Conservation (phyloP, 2,888 invertebrate genomes). For the Pristionchus fissidentatus region DNA sequence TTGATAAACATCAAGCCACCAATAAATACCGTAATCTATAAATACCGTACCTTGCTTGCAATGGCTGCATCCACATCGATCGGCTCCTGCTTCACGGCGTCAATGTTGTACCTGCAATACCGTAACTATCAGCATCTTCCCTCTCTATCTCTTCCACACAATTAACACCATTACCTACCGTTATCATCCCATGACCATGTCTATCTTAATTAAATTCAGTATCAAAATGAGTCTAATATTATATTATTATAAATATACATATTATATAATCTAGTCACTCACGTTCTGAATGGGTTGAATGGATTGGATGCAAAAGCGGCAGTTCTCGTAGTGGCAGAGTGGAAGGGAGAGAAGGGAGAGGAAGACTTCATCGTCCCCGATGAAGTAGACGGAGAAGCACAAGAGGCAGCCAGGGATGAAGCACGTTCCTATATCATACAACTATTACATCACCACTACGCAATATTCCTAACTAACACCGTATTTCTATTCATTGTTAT, state of each 20-base stretch:
- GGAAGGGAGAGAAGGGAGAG: slow-evolving; percentile 8
- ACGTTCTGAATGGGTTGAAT: slow-evolving; percentile 40
- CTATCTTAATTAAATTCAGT: too few relatives aligned
- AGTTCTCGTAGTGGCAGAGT: background rate
- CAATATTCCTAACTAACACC: background rate
- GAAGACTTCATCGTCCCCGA: background rate
- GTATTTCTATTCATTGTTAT: too few relatives aligned
- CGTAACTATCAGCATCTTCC: too few relatives aligned
- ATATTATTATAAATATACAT: too few relatives aligned
- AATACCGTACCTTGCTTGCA: background rate
- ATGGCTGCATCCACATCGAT: slow-evolving; percentile 25
- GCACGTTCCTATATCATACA: slow-evolving; percentile 35
- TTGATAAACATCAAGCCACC: background rate
- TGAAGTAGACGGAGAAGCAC: background rate
- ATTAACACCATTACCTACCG: background rate
- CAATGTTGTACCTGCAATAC: slow-evolving; percentile 18
- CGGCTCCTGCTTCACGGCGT: slow-evolving; percentile 25
- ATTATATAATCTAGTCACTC: background rate
- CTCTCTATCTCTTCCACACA: too few relatives aligned
- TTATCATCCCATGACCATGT: too few relatives aligned
- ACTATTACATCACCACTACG: too few relatives aligned
- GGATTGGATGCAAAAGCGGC: background rate
- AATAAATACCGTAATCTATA: background rate
- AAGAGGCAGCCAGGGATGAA: slow-evolving; percentile 1
- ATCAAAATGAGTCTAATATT: too few relatives aligned